phyloP scores from a whole-genome alignment of 1,140 invertebrate genomes.

The Megalopta genalis region DNA sequence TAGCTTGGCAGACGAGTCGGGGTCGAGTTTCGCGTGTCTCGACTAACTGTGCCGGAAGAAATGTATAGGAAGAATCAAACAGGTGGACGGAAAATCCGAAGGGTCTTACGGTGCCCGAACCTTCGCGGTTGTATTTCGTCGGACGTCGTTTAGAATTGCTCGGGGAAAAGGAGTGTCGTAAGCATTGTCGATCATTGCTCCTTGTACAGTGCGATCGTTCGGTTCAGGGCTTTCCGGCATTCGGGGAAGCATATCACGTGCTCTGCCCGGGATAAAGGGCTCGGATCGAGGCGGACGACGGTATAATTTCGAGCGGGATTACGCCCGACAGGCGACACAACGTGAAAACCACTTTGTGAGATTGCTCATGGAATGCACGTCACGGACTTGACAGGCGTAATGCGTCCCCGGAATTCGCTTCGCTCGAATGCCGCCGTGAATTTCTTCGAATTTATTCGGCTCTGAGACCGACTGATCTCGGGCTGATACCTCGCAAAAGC shows the following conservation, averaged over 20 bases:
- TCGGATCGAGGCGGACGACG: too few relatives aligned
- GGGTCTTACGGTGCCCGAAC: not conserved
- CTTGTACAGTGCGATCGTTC: slow-evolving; percentile 23
- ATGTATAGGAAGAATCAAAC: slow-evolving; percentile 50
- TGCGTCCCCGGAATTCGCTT: too few relatives aligned
- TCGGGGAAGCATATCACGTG: too few relatives aligned
- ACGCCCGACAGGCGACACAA: slow-evolving; percentile 4
- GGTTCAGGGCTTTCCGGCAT: not conserved
- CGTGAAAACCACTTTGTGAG: slow-evolving; percentile 28
- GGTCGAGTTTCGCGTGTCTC: not conserved
- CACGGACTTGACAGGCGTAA: not conserved
- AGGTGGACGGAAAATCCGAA: slow-evolving; percentile 32
- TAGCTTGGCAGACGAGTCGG: too few relatives aligned
- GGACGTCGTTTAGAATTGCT: not conserved
- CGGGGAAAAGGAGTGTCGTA: not conserved
- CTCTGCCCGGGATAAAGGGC: not conserved
- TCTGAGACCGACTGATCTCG: too few relatives aligned
- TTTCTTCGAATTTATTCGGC: too few relatives aligned
- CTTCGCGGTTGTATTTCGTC: not conserved
- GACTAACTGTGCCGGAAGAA: slow-evolving; percentile 20
- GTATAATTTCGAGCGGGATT: slow-evolving; percentile 8
- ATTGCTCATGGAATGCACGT: slow-evolving; percentile 21
- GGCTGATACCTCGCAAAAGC: not conserved
- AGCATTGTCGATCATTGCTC: slow-evolving; percentile 2
- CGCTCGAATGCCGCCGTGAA: too few relatives aligned